Evolutionary conservation across 2,113 vertebrate genomes (phyloP).

Genomic region (Falcunculus frontatus): DNA sequence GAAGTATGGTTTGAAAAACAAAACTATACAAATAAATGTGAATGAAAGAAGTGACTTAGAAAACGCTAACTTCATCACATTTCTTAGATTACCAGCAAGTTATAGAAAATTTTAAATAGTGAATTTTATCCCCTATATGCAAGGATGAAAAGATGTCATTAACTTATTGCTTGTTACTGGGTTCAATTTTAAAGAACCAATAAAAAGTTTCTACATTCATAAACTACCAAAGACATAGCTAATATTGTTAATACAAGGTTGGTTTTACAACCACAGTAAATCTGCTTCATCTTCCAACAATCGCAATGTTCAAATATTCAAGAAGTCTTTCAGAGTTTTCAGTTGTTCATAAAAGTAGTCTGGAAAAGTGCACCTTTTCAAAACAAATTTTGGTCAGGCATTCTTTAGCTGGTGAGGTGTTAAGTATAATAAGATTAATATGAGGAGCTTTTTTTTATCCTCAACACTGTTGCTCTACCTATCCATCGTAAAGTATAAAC

Average conservation of each 20-base stretch:
- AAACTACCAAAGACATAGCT: slow-evolving; percentile 37
- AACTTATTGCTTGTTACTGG: slow-evolving; percentile 32
- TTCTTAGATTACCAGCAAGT: slow-evolving; percentile 48
- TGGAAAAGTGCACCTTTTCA: background rate
- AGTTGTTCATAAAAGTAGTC: background rate
- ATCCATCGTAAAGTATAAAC: background rate
- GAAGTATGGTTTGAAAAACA: background rate
- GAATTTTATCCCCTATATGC: background rate
- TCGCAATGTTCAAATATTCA: background rate
- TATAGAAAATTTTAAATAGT: slow-evolving; percentile 58
- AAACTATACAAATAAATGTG: background rate
- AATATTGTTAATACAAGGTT: slow-evolving; percentile 14
- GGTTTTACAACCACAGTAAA: slow-evolving; percentile 17
- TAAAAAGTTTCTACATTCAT: slow-evolving; percentile 57
- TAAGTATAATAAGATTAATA: background rate
- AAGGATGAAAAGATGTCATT: slow-evolving; percentile 30
- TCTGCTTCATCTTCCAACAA: slow-evolving; percentile 26
- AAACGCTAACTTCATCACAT: background rate
- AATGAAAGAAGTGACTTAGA: background rate
- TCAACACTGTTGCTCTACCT: background rate
- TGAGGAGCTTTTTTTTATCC: background rate
- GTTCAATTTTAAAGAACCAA: slow-evolving; percentile 38
- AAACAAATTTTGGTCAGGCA: background rate
- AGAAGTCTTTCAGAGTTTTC: background rate
- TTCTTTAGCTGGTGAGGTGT: background rate